phyloP scores from a whole-genome alignment of 1,140 invertebrate genomes.

The Drosophila teissieri region DNA sequence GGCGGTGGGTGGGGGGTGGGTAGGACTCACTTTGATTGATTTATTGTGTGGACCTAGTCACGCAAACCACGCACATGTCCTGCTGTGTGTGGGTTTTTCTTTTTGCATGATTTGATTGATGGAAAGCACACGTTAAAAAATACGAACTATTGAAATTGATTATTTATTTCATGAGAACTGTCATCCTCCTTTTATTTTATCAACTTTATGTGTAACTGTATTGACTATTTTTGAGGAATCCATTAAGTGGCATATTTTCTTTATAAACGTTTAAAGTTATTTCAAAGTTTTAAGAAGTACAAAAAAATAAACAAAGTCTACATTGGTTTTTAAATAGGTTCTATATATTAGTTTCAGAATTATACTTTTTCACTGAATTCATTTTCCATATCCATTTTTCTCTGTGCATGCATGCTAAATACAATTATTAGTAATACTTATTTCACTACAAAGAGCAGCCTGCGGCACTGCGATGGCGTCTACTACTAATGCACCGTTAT shows the following conservation, averaged over 20 bases:
- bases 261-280: no score
- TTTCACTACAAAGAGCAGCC: constrained; percentile 34
- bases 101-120: constrained; percentile 48
- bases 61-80: constrained; percentile 37
- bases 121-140: constrained; percentile 20
- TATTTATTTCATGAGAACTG: no score
- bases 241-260: no score
- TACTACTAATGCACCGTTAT: constrained; percentile 49
- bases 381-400: background rate
- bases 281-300: no score
- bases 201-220: no score
- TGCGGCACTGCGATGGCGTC: constrained; percentile 37
- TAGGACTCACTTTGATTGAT: constrained; percentile 44
- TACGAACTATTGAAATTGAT: no score
- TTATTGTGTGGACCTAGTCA: constrained; percentile 44
- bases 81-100: constrained; percentile 1
- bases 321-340: no score
- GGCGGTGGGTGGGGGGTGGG: background rate
- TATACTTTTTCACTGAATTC: background rate
- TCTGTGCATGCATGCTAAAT: constrained; percentile 28
- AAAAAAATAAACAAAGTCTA: no score
- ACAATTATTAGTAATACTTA: constrained; percentile 35
- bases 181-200: no score
- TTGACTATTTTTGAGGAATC: no score
- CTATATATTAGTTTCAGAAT: background rate